phyloP scores from a whole-genome alignment of 2,113 vertebrate species.

The Bubo scandiacus region DNA sequence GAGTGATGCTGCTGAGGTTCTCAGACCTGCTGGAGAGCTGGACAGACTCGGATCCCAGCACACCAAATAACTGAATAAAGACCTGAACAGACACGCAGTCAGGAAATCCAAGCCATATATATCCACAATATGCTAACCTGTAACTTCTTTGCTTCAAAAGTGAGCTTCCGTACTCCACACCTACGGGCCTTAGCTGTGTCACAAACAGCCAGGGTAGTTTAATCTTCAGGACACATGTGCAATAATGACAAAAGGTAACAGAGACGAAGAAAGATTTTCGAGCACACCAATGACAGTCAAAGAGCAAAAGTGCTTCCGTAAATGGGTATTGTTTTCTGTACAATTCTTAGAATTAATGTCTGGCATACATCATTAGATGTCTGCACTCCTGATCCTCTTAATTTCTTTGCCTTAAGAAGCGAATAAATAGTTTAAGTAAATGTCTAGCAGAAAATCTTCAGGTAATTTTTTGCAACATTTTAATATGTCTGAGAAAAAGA shows the following conservation, averaged over 20 bases:
- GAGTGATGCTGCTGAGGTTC: background rate
- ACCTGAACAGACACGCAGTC: background rate
- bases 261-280: background rate
- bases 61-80: background rate
- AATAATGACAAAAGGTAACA: background rate
- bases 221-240: rapidly evolving
- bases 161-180: background rate
- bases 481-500: background rate
- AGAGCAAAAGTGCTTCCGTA: background rate
- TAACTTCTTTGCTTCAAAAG: background rate
- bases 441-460: background rate
- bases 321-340: background rate
- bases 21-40: background rate
- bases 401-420: background rate
- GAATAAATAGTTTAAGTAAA: background rate
- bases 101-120: background rate
- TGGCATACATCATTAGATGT: background rate
- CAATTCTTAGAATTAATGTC: background rate
- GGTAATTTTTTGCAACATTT: background rate
- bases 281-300: background rate
- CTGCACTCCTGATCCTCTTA: background rate
- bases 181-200: background rate
- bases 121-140: background rate
- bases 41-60: background rate
- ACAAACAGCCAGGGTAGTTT: background rate